Conservation (phyloP, 2,888 invertebrate species). For the Falcaria lacertinaria region DNA sequence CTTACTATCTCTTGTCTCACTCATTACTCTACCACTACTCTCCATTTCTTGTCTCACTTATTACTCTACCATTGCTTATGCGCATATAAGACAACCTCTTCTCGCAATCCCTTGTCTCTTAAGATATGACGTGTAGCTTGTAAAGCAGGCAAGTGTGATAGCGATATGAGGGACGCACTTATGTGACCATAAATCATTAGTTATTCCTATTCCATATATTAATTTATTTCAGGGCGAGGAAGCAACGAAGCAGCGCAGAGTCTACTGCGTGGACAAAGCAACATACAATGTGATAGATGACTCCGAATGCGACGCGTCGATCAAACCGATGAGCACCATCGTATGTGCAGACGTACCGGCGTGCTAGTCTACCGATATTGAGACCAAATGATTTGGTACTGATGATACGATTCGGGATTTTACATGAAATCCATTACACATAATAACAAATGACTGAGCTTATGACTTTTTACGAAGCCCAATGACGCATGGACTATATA, state of each 20-base stretch:
- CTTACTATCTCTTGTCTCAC: too few species aligned
- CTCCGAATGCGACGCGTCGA: slow-evolving; percentile 82
- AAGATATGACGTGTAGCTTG: too few species aligned
- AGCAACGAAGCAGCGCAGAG: slow-evolving; percentile 82
- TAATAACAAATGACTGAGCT: background rate
- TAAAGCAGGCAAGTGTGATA: too few species aligned
- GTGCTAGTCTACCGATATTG: slow-evolving; percentile 37
- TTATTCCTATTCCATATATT: too few species aligned
- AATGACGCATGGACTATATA: background rate
- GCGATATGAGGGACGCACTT: too few species aligned
- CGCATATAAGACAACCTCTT: too few species aligned
- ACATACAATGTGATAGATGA: slow-evolving; percentile 87
- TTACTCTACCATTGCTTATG: too few species aligned
- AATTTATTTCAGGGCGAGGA: slow-evolving; percentile 75
- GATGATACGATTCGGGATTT: slow-evolving; percentile 1
- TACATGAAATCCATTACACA: background rate
- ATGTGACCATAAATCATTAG: too few species aligned
- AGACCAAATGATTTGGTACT: slow-evolving; percentile 7
- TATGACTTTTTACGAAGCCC: background rate
- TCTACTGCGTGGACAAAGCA: slow-evolving; percentile 87
- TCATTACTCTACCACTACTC: too few species aligned
- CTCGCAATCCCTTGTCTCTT: too few species aligned
- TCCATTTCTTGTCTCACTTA: too few species aligned
- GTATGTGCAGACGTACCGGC: slow-evolving; percentile 80
- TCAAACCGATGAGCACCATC: slow-evolving; percentile 84